Evolutionary conservation across 2,797 vertebrate species (phyloP).

Genomic region (Gallirallus australis): DNA sequence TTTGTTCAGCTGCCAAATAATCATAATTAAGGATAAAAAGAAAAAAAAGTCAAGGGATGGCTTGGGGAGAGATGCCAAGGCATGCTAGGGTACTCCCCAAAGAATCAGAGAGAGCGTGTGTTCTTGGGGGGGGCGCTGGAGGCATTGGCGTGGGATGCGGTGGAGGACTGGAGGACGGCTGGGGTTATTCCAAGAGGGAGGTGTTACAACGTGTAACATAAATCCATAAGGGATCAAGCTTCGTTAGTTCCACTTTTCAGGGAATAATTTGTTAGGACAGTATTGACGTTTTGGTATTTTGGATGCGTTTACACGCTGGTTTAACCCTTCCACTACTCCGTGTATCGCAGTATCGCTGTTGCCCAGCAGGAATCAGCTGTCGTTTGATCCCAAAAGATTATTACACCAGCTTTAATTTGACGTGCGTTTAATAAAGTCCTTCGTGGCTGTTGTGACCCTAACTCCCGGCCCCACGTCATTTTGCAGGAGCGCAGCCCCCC

Average conservation of each 20-base stretch:
- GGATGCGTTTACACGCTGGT: background rate
- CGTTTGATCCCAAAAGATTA: conserved; percentile 62
- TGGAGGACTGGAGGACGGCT: background rate
- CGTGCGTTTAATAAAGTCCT: conserved; percentile 67
- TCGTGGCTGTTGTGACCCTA: conserved; percentile 46
- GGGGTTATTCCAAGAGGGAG: background rate
- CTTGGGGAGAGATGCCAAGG: background rate
- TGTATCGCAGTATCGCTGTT: background rate
- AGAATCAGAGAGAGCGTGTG: background rate
- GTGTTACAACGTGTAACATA: background rate
- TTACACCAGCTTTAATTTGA: conserved; percentile 46
- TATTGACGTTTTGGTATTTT: background rate
- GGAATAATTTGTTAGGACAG: conserved; percentile 22
- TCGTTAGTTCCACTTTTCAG: background rate
- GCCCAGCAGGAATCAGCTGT: conserved; percentile 48
- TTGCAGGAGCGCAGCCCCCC: conserved; percentile 40
- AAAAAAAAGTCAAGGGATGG: background rate
- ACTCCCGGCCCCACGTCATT: conserved; percentile 46
- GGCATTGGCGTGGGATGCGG: background rate
- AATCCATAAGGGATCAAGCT: background rate
- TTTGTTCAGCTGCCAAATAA: conserved; percentile 2
- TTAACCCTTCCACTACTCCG: background rate
- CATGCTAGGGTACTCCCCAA: background rate
- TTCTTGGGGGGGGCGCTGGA: background rate
- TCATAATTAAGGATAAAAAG: background rate